Base-by-base conservation (phyloP, 1,140 invertebrate species). In the Wiebesia pumilae region DNA sequence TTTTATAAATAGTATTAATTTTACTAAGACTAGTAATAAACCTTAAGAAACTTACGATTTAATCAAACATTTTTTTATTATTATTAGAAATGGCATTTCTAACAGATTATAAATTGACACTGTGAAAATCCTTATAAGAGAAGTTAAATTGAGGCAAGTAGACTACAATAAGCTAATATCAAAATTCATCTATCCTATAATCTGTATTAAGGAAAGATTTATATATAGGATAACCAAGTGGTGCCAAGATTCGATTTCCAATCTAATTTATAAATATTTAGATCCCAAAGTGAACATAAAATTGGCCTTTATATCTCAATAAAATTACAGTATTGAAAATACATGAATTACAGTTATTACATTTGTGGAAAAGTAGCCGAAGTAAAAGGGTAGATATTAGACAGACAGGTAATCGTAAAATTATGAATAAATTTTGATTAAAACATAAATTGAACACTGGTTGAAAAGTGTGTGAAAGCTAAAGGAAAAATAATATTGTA, bases 381-480 rank as follows among this genome's bases (percentile, higher is more conserved):
- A 38, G 19, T 69, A 43, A 19, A 47, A 54, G n/a, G 7, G 33
- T 33, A 40, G 16, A 33, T 47, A 33, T 47, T 19, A 54, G n/a
- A 33, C 10, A 30, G 30, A 6, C 16, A 77, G 73, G 24, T 30
- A 77, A 58, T 67, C 40, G 27, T 16, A 19, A 10, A 10, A 21
- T 85, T 85, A 85, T 85, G 84, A 85, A 85, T 85, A 85, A 81
- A 85, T 85, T 81, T 85, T 10, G 47, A 43, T 73, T 67, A 54
- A 73, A 81, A 81, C 73, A 62, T 85, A 85, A 85, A 81, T 85
- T 77, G 67, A 85, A 67, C 12, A 9, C 7, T 12, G 14, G n/a
- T 27, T 7, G 1, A 62, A 24, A 38, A 30, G 33, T 38, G 51
- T 9, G 0, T 4, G 16, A 69, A 51, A 54, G 14, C 9, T 12